These are phyloP conservation scores for Sorex maritimensis DNA, from an alignment of 2,797 vertebrate species.

Conservation along the genomic window DNA sequence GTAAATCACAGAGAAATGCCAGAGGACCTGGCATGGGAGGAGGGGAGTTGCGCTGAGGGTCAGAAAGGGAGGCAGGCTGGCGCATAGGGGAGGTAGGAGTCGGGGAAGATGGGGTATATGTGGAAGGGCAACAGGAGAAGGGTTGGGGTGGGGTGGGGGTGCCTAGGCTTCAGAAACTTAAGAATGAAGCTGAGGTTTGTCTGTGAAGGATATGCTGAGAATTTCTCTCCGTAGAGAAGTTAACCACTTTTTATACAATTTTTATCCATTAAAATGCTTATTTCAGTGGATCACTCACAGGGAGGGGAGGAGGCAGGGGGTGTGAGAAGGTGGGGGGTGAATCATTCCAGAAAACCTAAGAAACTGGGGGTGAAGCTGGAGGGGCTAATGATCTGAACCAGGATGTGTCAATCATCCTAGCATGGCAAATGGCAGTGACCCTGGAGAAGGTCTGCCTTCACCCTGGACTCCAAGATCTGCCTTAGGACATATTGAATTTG, in stretches of 20 bases:
- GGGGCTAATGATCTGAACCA: neutral
- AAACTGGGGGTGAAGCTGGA: neutral
- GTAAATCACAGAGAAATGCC: neutral
- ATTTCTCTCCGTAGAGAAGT: conserved; percentile 20
- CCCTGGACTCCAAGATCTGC: neutral
- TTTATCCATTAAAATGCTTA: conserved; percentile 56
- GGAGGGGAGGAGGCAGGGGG: neutral
- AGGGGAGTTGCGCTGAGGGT: neutral
- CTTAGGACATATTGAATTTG: conserved; percentile 4
- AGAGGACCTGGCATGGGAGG: neutral
- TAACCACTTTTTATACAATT: conserved; percentile 17
- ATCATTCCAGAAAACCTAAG: conserved; percentile 37
- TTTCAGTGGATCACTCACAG: conserved; percentile 25
- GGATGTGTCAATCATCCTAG: conserved; percentile 28
- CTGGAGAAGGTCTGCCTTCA: neutral
- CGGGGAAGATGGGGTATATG: too few relatives aligned
- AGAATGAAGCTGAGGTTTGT: neutral
- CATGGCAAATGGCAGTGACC: conserved; percentile 33
- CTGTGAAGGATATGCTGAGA: conserved; percentile 27
- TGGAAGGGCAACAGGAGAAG: too few relatives aligned
- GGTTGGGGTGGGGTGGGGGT: too few relatives aligned
- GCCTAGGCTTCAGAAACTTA: neutral
- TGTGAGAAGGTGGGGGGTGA: neutral
- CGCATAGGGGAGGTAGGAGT: neutral
- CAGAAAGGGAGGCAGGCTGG: neutral